Percentiles rank a stretch among this genome's conserved stretches.
phyloP scores from a whole-genome alignment of 2,113 vertebrate genomes.

The Cottus gobio region DNA sequence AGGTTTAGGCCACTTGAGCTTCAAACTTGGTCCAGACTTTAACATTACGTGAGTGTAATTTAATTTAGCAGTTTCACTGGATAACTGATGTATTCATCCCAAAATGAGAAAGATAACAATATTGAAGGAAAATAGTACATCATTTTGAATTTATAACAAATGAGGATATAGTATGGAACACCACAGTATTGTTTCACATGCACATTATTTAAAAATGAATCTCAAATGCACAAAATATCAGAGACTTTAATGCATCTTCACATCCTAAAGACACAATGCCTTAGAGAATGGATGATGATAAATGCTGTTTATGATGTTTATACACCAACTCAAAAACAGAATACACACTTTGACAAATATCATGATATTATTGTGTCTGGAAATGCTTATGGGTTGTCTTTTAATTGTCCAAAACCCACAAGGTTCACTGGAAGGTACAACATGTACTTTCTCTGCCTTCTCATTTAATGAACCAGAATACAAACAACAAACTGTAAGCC shows the following conservation, averaged over 20 bases:
- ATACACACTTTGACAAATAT: neutral
- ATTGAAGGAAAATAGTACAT: neutral
- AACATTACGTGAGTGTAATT: neutral
- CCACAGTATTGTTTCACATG: neutral
- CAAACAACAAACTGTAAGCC: constrained; percentile 54
- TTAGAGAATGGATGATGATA: neutral
- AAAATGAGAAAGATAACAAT: neutral
- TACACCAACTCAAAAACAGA: neutral
- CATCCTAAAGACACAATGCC: neutral
- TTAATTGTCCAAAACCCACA: neutral
- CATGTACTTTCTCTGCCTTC: neutral
- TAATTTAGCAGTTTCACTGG: neutral
- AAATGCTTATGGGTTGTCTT: neutral
- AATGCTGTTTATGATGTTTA: neutral
- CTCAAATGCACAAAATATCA: too few species aligned
- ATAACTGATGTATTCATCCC: neutral
- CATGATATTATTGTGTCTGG: constrained; percentile 1
- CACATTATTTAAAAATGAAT: neutral
- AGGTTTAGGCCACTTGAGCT: neutral
- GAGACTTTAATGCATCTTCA: constrained; percentile 7
- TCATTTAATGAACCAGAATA: constrained; percentile 41
- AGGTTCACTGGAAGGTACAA: neutral
- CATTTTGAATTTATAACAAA: too few species aligned
- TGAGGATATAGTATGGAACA: neutral
- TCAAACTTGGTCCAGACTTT: too few species aligned